These are phyloP conservation scores for Mamestra configurata DNA, from an alignment of 1,140 invertebrate species.

Conservation along the genomic window DNA sequence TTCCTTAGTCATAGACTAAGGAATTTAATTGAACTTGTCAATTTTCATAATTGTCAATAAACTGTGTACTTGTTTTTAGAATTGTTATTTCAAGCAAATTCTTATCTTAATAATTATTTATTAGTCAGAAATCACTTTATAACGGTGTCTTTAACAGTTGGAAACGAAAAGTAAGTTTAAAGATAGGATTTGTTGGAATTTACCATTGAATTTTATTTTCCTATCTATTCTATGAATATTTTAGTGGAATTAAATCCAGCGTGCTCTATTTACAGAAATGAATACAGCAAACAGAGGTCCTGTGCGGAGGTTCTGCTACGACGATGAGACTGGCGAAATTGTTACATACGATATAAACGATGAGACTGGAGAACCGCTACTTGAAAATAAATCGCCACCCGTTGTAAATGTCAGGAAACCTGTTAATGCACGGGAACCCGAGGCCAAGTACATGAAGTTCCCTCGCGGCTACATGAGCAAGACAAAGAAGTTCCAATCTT, in stretches of 20 bases:
- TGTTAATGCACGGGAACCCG: slow-evolving; percentile 33
- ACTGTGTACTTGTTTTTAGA: no score
- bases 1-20: no score
- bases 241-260: background rate
- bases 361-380: slow-evolving; percentile 75
- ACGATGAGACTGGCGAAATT: slow-evolving; percentile 78
- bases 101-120: no score
- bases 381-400: slow-evolving; percentile 59
- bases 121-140: no score
- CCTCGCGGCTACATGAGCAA: slow-evolving; percentile 67
- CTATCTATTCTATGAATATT: slow-evolving; percentile 13
- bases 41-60: no score
- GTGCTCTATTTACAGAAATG: slow-evolving; percentile 45
- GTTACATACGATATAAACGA: slow-evolving; percentile 72
- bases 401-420: slow-evolving; percentile 16
- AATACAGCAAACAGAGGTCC: slow-evolving; percentile 18
- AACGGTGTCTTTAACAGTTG: background rate
- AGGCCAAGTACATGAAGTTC: slow-evolving; percentile 64
- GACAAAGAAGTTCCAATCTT: slow-evolving; percentile 72
- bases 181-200: background rate
- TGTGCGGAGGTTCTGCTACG: slow-evolving; percentile 62
- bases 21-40: no score
- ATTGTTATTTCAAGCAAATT: no score
- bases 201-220: background rate
- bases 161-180: background rate